phyloP scores from a whole-genome alignment of 1,140 invertebrate species.

The Heliconius eleuchia region DNA sequence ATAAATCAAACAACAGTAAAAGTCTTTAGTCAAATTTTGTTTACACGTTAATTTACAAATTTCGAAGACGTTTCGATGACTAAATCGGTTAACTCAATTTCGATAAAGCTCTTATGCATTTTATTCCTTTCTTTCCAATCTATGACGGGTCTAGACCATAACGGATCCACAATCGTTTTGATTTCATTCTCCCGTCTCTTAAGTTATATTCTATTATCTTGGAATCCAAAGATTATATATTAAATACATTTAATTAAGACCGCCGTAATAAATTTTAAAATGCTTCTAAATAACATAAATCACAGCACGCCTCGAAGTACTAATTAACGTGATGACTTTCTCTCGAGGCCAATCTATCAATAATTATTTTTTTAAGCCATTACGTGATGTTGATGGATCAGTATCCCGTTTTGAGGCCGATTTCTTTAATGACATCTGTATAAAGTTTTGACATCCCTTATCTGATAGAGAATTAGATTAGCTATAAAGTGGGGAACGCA shows the following conservation, averaged over 20 bases:
- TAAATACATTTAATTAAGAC: constrained; percentile 7
- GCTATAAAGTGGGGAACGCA: too few species aligned
- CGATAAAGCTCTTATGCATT: too few species aligned
- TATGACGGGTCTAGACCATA: too few species aligned
- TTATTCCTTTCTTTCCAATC: too few species aligned
- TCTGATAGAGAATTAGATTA: background rate
- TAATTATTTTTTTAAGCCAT: constrained; percentile 20
- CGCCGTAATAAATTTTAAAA: constrained; percentile 1
- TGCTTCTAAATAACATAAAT: constrained; percentile 19
- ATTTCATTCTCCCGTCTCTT: too few species aligned
- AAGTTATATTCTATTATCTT: background rate
- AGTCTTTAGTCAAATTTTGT: too few species aligned
- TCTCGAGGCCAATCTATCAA: constrained; percentile 23
- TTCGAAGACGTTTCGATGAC: too few species aligned
- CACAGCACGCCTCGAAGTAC: constrained; percentile 16
- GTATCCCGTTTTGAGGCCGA: background rate
- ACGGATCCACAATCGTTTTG: too few species aligned
- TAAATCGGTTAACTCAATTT: too few species aligned
- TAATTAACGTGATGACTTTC: constrained; percentile 25
- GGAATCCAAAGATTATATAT: background rate
- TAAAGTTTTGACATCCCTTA: background rate
- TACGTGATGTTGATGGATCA: background rate
- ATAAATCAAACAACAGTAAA: too few species aligned
- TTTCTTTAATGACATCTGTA: background rate
- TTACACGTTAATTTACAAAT: too few species aligned